A percentile compares a stretch with the other conserved stretches of the same genome.
Evolutionary conservation across 2,888 invertebrate genomes (phyloP).

Genomic region (Pachycephus smyrnensis): DNA sequence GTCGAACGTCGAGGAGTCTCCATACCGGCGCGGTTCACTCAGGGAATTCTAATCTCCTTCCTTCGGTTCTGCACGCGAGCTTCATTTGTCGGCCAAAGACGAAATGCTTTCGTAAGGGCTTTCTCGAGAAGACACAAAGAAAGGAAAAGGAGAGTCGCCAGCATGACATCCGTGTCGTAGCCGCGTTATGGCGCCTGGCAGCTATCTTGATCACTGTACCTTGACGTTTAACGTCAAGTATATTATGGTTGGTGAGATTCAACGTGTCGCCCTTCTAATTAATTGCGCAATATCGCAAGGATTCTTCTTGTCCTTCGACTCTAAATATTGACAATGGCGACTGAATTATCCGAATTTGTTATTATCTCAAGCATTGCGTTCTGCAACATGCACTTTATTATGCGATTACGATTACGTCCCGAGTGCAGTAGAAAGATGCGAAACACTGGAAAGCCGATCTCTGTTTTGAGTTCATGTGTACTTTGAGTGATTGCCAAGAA

Average conservation of each 20-base stretch:
- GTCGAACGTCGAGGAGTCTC: neutral
- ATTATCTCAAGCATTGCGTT: neutral
- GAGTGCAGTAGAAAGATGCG: no score
- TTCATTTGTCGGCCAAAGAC: neutral
- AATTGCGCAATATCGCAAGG: neutral
- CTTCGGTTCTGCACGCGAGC: neutral
- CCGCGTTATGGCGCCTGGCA: neutral
- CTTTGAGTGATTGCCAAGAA: neutral
- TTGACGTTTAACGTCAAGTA: neutral
- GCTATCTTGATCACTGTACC: no score
- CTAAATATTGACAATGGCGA: no score
- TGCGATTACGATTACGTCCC: neutral
- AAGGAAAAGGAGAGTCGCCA: neutral
- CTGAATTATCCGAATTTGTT: no score
- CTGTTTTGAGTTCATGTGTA: neutral
- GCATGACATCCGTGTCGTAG: no score
- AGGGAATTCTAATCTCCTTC: neutral
- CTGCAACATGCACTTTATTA: neutral
- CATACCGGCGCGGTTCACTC: neutral
- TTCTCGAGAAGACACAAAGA: no score
- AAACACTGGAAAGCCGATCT: neutral
- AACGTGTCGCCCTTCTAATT: neutral
- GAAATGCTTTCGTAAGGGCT: neutral
- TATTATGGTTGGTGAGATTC: neutral
- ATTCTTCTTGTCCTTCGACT: neutral